These are phyloP conservation scores for Chrysemys picta DNA, from an alignment of 2,113 vertebrate species.

Conservation along the genomic window DNA sequence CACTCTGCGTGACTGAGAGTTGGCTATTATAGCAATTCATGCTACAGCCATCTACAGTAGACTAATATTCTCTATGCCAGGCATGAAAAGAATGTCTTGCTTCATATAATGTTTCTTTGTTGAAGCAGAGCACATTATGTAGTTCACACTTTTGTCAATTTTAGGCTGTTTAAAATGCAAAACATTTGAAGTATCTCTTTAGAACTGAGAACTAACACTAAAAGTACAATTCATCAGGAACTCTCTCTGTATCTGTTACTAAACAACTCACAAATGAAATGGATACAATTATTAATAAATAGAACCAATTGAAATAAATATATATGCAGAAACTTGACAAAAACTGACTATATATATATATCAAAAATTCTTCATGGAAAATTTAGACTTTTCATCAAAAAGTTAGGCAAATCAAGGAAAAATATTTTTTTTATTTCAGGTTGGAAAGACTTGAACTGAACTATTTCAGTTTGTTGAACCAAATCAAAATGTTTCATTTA, in stretches of 20 bases:
- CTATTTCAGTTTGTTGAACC: not conserved
- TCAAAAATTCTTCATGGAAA: not conserved
- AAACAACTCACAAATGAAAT: not conserved
- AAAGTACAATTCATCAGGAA: not conserved
- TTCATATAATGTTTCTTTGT: not conserved
- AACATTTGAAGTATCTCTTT: not conserved
- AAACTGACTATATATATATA: not conserved
- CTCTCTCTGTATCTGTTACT: not conserved
- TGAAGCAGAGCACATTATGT: not conserved
- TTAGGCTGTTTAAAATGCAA: not conserved
- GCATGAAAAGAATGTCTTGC: not conserved
- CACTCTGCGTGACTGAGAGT: not conserved
- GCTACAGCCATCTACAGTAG: not conserved
- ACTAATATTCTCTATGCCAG: not conserved
- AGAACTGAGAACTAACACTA: not conserved
- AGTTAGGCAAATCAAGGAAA: not conserved
- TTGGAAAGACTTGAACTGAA: not conserved
- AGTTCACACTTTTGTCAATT: not conserved
- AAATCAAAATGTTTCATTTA: not conserved
- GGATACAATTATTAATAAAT: not conserved
- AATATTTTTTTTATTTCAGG: not conserved
- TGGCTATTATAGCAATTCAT: rapidly evolving
- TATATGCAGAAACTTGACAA: not conserved
- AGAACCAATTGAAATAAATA: not conserved
- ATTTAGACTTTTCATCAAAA: not conserved